Evolutionary conservation across 2,113 vertebrate genomes (phyloP), one percentile per base, ranked within the genome.

Genomic region (Saimiri boliviensis): DNA sequence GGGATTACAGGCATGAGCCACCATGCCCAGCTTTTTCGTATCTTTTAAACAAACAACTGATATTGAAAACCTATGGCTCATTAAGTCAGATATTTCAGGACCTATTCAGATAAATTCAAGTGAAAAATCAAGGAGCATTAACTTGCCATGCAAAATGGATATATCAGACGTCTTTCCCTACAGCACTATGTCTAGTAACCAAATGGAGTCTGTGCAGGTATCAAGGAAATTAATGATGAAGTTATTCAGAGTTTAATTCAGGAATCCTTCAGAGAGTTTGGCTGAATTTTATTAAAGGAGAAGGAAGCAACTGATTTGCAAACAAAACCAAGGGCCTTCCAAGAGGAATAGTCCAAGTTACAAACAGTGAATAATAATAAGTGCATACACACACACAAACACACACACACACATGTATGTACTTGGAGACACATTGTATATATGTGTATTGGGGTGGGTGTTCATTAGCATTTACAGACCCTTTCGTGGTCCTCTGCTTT

Each of bases 31-130:
- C 60, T 32, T 32, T 63, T 86, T 86, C 56, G 68, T 86, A 21
- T 56, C 3, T 76, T 95, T 93, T 86, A 42, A 89, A 83, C 56
- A 81, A 79, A 86, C 56, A 68, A 60, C 3, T 58, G 42, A 45
- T 80, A 86, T 45, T 92, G 13, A 93, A 87, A 70, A 20, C 32
- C 25, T 74, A 0, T 60, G 23, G 74, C 14, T 88, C 79, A 52
- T 89, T 89, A 94, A 83, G 30, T 35, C 37, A 88, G 70, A 42
- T 92, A 76, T 74, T 80, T 90, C 54, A 68, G 81, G 45, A 85
- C 30, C 79, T 60, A 19, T 23, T 74, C 80, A 70, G 16, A 74
- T 82, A 77, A 49, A 88, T 91, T 63, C 71, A 95, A 74, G 19
- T 89, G 58, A 87, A 93, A 84, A 80, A 68, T 68, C 89, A 85